Evolutionary conservation across 2,113 vertebrate species (phyloP), one percentile per base, ranked within the genome.

Genomic region (Fregetta grallaria): DNA sequence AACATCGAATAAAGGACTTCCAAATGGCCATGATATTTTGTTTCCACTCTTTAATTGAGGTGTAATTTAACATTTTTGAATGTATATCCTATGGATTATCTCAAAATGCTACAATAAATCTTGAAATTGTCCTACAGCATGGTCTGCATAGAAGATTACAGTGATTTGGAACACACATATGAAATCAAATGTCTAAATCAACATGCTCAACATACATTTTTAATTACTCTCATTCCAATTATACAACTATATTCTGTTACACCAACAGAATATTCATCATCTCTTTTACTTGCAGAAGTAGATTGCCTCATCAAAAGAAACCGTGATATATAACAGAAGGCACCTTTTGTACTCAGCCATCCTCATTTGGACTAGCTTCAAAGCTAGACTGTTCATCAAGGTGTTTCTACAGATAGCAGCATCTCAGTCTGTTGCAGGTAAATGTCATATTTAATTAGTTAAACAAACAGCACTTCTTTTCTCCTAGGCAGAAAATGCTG

Each of bases 371-470:
- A 63, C 70, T 72, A 42, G 63, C 59, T 95, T 96, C 90, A 94
- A 86, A 96, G 80, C 22, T n/a, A 95, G 55, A 88, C 30, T 74
- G 83, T 66, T 67, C 49, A 86, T 34, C 68, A 95, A 96, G 61
- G 76, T 92, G 89, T 91, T 89, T 77, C 23, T 50, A 67, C 30
- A 96, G 92, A 95, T 36, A 96, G 92, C 11, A 84, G 65, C 52
- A 81, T 75, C 38, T 95, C 67, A 11, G 32, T 92, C 19, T 36
- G 55, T 27, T 95, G 52, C 23, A 86, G 40, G 59, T 71, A 92
- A 94, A 93, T 29, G 78, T 58, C 27, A 84, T 65, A 82, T 93
- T 91, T 78, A 87, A 83, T 96, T 95, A 95, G 79, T 86, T 93
- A 97, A 96, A 44, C 71, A 93, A 96, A 65, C 45, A 94, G 25